These are phyloP conservation scores for Phenganax subtilis DNA, from an alignment of 92 coral and sea anemone species.

Conservation along the genomic window DNA sequence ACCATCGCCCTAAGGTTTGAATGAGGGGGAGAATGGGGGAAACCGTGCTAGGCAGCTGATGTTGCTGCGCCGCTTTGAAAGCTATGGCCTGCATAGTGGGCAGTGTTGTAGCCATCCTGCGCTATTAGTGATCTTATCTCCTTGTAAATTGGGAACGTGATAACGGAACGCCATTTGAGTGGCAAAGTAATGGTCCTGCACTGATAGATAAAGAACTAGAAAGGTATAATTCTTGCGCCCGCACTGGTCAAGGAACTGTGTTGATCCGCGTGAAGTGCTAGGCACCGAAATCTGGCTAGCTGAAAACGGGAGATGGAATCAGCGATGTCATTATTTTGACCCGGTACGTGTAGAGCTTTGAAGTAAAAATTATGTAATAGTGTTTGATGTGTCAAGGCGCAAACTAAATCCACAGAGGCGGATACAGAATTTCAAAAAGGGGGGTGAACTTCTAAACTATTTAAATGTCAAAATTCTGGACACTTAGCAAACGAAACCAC, in stretches of 20 bases:
- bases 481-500: too few relatives aligned
- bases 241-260: slow-evolving; percentile 31
- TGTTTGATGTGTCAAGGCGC: not conserved
- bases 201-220: not conserved
- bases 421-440: not conserved
- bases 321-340: slow-evolving; percentile 33
- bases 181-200: slow-evolving; percentile 21
- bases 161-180: slow-evolving; percentile 14
- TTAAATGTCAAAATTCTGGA: too few relatives aligned
- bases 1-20: not conserved
- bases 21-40: slow-evolving; percentile 2
- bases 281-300: slow-evolving; percentile 43
- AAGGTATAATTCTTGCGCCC: slow-evolving; percentile 30
- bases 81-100: slow-evolving; percentile 43
- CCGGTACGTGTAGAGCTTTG: slow-evolving; percentile 27
- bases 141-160: slow-evolving; percentile 17
- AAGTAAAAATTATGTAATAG: slow-evolving; percentile 1
- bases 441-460: too few relatives aligned
- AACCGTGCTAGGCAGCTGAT: slow-evolving; percentile 20
- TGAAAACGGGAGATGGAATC: slow-evolving; percentile 55
- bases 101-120: slow-evolving; percentile 14
- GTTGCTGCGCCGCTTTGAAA: slow-evolving; percentile 43
- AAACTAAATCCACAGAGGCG: slow-evolving; percentile 20
- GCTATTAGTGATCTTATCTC: slow-evolving; percentile 34
- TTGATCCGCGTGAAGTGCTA: slow-evolving; percentile 48